phyloP scores from a whole-genome alignment of 1,140 invertebrate species.

The Apolygus lucorum region DNA sequence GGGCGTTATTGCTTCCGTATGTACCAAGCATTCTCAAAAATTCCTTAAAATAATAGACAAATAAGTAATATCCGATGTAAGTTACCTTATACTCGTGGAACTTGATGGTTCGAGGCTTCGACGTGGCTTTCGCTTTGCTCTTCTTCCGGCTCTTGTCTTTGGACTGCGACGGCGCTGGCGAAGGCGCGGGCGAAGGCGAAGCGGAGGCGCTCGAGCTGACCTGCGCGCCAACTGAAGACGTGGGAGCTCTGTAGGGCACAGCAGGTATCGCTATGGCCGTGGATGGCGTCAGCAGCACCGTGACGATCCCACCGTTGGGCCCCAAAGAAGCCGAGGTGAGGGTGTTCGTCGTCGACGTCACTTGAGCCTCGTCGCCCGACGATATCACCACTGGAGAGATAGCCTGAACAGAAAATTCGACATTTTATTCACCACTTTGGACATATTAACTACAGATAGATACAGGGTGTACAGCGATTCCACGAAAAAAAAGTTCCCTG shows the following conservation, averaged over 20 bases:
- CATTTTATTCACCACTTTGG: no score
- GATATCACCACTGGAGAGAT: conserved; percentile 8
- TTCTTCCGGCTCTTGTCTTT: conserved; percentile 83
- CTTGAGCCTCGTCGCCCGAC: neutral
- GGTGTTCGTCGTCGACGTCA: neutral
- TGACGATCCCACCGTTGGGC: conserved; percentile 55
- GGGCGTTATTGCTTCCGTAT: no score
- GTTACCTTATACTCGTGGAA: conserved; percentile 92
- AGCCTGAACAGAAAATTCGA: neutral
- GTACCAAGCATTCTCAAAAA: no score
- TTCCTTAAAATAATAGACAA: no score
- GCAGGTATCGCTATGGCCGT: conserved; percentile 21
- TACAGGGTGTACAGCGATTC: no score
- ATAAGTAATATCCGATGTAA: no score
- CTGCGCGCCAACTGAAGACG: conserved; percentile 30
- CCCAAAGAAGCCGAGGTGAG: conserved; percentile 37
- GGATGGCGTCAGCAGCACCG: conserved; percentile 40
- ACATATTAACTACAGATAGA: no score
- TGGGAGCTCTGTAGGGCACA: conserved; percentile 23
- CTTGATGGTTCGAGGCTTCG: conserved; percentile 86
- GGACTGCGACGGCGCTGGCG: conserved; percentile 42
- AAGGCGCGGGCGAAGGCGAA: conserved; percentile 45
- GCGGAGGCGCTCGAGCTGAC: conserved; percentile 29
- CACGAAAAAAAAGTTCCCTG: no score
- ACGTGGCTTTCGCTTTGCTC: conserved; percentile 67